Evolutionary conservation across 2,888 invertebrate species (phyloP).

Genomic region (Spilosoma lubricipeda): DNA sequence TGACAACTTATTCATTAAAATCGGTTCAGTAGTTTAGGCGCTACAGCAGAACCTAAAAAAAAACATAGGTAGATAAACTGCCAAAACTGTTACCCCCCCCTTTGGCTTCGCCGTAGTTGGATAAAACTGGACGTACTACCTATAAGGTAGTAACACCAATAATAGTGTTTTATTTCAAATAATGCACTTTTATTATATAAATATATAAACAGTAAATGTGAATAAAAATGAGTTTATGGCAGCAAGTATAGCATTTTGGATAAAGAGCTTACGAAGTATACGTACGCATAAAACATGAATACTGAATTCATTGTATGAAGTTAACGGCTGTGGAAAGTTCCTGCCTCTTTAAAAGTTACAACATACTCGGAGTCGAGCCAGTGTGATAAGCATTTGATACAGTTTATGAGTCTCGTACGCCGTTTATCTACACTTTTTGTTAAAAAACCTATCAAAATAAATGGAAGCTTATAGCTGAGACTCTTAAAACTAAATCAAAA

Average conservation of each 20-base stretch:
- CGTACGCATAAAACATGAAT: constrained; percentile 3
- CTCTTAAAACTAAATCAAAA: not conserved
- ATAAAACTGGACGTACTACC: too few relatives aligned
- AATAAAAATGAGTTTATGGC: not conserved
- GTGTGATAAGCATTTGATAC: constrained; percentile 37
- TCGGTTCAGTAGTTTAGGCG: too few relatives aligned
- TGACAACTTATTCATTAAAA: too few relatives aligned
- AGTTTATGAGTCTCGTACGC: constrained; percentile 22
- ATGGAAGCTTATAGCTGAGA: constrained; percentile 17
- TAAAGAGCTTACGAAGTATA: not conserved
- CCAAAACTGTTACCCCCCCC: too few relatives aligned
- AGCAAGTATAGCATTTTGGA: not conserved
- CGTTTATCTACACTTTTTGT: constrained; percentile 27
- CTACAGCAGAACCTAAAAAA: too few relatives aligned
- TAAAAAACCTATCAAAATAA: constrained; percentile 27
- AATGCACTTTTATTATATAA: not conserved
- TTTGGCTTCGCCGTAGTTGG: too few relatives aligned
- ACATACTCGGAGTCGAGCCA: constrained; percentile 4
- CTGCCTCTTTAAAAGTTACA: constrained; percentile 28
- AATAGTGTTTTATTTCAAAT: not conserved
- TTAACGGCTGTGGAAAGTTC: constrained; percentile 26
- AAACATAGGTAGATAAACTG: too few relatives aligned
- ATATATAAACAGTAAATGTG: not conserved
- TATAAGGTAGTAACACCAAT: too few relatives aligned
- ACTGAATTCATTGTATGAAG: constrained; percentile 3